Percentiles rank a stretch among this genome's conserved stretches.
Conservation (phyloP, 2,888 invertebrate species). For the Campopleginae sp. region DNA sequence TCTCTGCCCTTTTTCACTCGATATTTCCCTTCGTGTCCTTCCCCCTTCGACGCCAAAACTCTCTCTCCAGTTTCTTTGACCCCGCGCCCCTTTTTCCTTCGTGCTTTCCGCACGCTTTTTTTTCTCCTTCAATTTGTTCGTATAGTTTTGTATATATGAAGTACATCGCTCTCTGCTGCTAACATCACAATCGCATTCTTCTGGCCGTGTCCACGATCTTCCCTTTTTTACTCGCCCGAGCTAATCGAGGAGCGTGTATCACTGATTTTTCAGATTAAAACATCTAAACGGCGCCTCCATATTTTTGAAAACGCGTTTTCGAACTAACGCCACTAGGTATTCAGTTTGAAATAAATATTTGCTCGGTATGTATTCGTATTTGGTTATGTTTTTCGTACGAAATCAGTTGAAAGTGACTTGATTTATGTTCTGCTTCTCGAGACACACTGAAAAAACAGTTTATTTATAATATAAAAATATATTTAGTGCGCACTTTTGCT, state of each 20-base stretch:
- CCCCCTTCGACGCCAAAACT: neutral
- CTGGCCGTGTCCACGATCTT: slow-evolving; percentile 2
- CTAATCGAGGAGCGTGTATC: slow-evolving; percentile 8
- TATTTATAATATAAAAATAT: too few species aligned
- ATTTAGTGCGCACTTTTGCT: too few species aligned
- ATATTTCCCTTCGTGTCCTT: slow-evolving; percentile 44
- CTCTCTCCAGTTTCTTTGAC: slow-evolving; percentile 29
- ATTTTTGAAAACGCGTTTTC: neutral
- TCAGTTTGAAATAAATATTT: too few species aligned
- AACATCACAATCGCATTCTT: slow-evolving; percentile 4
- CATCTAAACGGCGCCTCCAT: neutral
- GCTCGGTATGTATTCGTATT: too few species aligned
- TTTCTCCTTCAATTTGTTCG: neutral
- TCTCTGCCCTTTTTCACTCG: slow-evolving; percentile 61
- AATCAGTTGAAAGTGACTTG: too few species aligned
- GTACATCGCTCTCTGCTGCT: slow-evolving; percentile 14
- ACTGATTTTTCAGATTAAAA: neutral
- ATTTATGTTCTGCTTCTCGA: neutral
- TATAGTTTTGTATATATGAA: slow-evolving; percentile 20
- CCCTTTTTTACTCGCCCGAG: neutral
- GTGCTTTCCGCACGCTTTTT: neutral
- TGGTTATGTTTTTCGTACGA: too few species aligned
- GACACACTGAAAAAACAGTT: too few species aligned
- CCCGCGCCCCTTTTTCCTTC: slow-evolving; percentile 24
- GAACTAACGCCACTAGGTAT: too few species aligned